Evolutionary conservation across 2,797 vertebrate species (phyloP), one percentile per base, ranked within the genome.

Genomic region (Champsocephalus gunnari): DNA sequence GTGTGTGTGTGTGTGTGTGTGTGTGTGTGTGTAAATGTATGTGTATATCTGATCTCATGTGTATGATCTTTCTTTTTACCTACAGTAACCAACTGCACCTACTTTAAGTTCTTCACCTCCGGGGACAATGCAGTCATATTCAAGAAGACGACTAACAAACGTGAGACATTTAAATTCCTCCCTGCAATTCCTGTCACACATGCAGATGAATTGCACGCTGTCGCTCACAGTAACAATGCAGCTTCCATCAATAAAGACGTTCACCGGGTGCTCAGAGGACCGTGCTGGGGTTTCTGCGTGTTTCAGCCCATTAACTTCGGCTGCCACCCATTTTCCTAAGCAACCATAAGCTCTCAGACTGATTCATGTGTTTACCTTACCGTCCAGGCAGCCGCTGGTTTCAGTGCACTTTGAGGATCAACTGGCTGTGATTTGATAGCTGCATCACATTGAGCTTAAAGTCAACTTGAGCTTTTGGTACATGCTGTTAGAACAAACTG

Each of bases 101-200:
- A 96, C 86, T 98, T 98, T 88, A 97, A 96, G 88, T 97, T 98
- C 93, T 97, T 97, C 92, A 97, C 96, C 66, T 97, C 96, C 3
- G 96, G 96, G 77, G 96, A 97, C 73, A 97, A 96, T n/a, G 95
- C 96, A 1, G 92, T 85, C 69, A 95, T 97, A 83, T 97, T 98
- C 90, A 95, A 96, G 87, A 96, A 96, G 91, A 96, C 95, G 2
- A 97, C 96, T 10, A 94, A 95, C 88, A 97, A 96, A 84, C 95
- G 96, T 96, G 90, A 95, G 95, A 79, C 56, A 6, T 67, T 48
- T 53, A 13, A 55, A 69, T 54, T 69, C 21, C 72, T 48, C 44
- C 32, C 38, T 57, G 58, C 45, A 9, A 5, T 16, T 44, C 57
- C 24, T 72, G 48, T 58, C 62, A n/a, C 12, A 43, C 19, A 53